Base-by-base conservation (phyloP, 2,888 invertebrate genomes). In the Sericinus montela region DNA sequence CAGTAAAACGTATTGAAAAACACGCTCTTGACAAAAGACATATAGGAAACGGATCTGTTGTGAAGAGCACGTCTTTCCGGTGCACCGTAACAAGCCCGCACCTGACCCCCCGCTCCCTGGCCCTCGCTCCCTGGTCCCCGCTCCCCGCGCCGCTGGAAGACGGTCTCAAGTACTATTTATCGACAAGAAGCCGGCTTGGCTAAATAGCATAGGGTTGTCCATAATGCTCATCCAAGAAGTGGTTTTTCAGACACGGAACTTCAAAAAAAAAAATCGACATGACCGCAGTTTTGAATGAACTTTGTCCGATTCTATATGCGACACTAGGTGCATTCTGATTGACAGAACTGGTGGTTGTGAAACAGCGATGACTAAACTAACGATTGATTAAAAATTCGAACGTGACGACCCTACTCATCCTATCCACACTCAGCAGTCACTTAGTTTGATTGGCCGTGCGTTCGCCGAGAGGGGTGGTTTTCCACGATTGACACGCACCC, bases 121-220 rank as follows among this genome's bases (percentile, higher is more conserved):
- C 19, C 19, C 19, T 3, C 19, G 5, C 19, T 19, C 2, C 19
- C 19, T n/a, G 19, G 19, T 5, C 19, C 19, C 10, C 10, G 3
- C 30, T 3, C 13, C 11, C n/a, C 11, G 1, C 32, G 6, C 13
- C 13, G 32, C 30, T 30, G 48, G 39, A 45, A 52, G 34, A 43
- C 49, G 40, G 34, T 37, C 13, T 54, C 43, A 44, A 49, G 54
- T 44, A 41, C 37, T 46, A 34, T 36, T 52, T 49, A 40, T 34
- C 41, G 30, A 36, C 36, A 30, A 16, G 37, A 40, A 30, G 48
- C 45, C 44, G 25, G 44, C 44, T 51, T 41, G 41, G 51, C 46
- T 42, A 44, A 28, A 28, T 4, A 14, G 3, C 16, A 13, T 15
- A 42, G 42, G 42, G 42, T 13, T 34, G 42, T 5, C 19, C 3